Evolutionary conservation across 1,140 invertebrate species (phyloP), one percentile per base, ranked within the genome.

Genomic region (Drosophila bocki): DNA sequence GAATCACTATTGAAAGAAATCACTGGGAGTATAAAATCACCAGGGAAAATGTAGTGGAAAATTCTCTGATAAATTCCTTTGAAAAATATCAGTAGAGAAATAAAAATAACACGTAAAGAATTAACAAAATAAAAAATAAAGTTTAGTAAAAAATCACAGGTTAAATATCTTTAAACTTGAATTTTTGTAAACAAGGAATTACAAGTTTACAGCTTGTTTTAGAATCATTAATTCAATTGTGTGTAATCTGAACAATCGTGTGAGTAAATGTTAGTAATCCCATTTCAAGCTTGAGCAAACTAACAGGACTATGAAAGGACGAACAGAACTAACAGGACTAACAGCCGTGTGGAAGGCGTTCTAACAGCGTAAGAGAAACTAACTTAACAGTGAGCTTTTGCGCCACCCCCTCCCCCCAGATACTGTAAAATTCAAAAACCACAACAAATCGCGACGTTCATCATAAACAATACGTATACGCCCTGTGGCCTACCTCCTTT

Each of bases 281-380:
- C 9, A 26, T 42, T 22, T 54, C 17, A 33, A 9, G 22, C 22
- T 12, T 0, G 13, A 7, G 5, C 6, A 0, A 48, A 41, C 35
- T 33, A 48, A 67, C 42, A 47, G 22, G n/a, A 8, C 9, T 6
- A 12, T 11, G 32, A 1, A 29, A 29, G 26, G 26, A 29, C 26
- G 5, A 29, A 29, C 26, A 29, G 26, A 6, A 29, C 26, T 29
- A 48, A 59, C 42, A 47, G 22, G 13, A 8, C 9, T 75, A 83
- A 82, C 80, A 82, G 80, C 13, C 54, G 13, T 82, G 80, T 82
- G 80, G 80, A 82, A 44, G 60, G 9, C 45, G 35, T 81, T 59
- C 47, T 82, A 82, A 82, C 80, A 82, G 80, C 56, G 15, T 39
- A 84, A 82, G 80, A 83, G 80, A 80, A 48, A 56, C 37, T 48